Percentiles rank a stretch among this genome's conserved stretches.
Evolutionary conservation across 2,113 vertebrate species (phyloP).

Genomic region (Arenaria interpres): DNA sequence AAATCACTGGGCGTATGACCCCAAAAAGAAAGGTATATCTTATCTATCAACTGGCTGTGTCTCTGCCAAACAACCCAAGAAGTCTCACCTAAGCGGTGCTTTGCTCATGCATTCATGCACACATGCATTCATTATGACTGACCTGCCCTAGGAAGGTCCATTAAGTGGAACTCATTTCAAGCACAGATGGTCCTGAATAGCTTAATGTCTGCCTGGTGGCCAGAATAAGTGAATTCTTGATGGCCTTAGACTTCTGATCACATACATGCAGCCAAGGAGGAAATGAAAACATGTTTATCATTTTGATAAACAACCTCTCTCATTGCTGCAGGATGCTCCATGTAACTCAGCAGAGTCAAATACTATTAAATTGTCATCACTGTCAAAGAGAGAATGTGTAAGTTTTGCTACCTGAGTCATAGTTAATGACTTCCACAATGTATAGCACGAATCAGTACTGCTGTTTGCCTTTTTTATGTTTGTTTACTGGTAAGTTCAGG

Average conservation of each 20-base stretch:
- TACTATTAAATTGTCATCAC: constrained; percentile 81
- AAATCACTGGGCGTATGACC: neutral
- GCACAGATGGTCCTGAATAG: constrained; percentile 78
- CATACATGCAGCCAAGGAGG: constrained; percentile 69
- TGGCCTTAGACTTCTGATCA: constrained; percentile 75
- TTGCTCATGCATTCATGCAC: constrained; percentile 45
- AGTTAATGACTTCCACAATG: constrained; percentile 72
- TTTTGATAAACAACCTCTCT: constrained; percentile 78
- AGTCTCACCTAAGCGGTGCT: neutral
- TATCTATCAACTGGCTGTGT: neutral
- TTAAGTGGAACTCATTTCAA: constrained; percentile 75
- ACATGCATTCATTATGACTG: constrained; percentile 48
- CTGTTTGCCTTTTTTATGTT: constrained; percentile 64
- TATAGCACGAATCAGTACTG: constrained; percentile 69
- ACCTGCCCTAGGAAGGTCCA: constrained; percentile 63
- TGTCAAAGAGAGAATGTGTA: constrained; percentile 67
- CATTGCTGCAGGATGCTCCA: constrained; percentile 66
- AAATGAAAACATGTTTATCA: constrained; percentile 81
- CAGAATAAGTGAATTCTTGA: constrained; percentile 75
- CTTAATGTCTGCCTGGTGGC: constrained; percentile 78
- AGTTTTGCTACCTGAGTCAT: constrained; percentile 76
- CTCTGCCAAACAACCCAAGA: neutral
- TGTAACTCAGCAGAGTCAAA: constrained; percentile 75
- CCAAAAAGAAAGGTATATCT: neutral
- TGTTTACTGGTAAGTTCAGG: constrained; percentile 65